Base-by-base conservation (phyloP, 2,113 vertebrate species). In the Trinectes maculatus region DNA sequence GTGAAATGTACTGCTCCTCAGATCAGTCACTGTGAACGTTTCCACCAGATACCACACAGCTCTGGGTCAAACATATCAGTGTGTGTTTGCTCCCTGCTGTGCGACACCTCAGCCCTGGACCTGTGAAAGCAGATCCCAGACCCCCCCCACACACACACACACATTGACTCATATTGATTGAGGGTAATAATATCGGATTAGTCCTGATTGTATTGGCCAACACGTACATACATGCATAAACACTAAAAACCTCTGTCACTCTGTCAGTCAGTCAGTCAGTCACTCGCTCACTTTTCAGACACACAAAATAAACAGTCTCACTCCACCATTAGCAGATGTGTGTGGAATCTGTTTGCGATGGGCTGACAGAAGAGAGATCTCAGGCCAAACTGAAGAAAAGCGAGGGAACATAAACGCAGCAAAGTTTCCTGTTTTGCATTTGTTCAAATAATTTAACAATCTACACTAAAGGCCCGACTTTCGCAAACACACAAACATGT, bases 321-420 rank as follows among this genome's bases (percentile, higher is more conserved):
- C 63, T 58, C 60, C 71, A 36, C 65, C 77, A 83, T 88, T 83
- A 83, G 77, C 82, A 82, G 79, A 84, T 71, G 77, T 76, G 69
- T 85, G 80, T 79, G 74, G 85, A 83, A 79, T 77, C 71, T 12
- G 76, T 74, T 71, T 74, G 68, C 52, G 71, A 64, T 49, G 49
- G 51, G 37, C 34, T 59, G 57, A 74, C 79, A 85, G 68, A 29
- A 18, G 64, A n/a, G 40, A 54, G 28, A 44, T 59, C 46, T 26
- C 6, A 68, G 74, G 51, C 71, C 70, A 74, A 64, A 65, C 34
- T 37, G 36, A 65, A 68, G 43, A 66, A 71, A 77, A 48, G 49
- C 13, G 51, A 65, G 42, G 26, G 59, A n/a, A 9, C 24, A 28
- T 68, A 49, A 67, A 66, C 18, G 34, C 16, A 61, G 52, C 10